Evolutionary conservation across 2,888 invertebrate genomes (phyloP).

Genomic region (Drosophila picticornis): DNA sequence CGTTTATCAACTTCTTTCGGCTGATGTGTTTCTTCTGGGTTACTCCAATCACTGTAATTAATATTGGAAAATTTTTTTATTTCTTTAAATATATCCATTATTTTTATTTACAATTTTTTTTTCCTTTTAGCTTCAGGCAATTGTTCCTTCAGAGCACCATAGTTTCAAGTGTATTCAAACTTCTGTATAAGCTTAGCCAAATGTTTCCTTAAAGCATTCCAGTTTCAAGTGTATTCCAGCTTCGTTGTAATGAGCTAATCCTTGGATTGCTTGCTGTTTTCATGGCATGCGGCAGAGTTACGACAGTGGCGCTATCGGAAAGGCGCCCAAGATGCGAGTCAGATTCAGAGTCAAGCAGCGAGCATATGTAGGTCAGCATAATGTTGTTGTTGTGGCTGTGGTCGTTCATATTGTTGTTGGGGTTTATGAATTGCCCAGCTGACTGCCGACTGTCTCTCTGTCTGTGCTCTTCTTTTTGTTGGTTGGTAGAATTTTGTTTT

Average conservation of each 20-base stretch:
- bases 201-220: not conserved
- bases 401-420: conserved; percentile 31
- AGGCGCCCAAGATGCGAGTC: conserved; percentile 53
- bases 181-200: not conserved
- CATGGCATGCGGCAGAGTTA: conserved; percentile 34
- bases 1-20: not conserved
- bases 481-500: conserved; percentile 70
- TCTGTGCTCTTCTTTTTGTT: conserved; percentile 23
- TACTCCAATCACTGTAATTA: not conserved
- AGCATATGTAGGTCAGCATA: conserved; percentile 74
- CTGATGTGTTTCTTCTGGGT: not conserved
- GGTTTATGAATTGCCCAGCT: conserved; percentile 76
- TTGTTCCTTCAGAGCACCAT: not conserved
- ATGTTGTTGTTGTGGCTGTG: conserved; percentile 6
- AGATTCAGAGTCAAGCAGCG: conserved; percentile 65
- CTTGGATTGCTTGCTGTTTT: conserved; percentile 22
- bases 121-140: not conserved
- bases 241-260: conserved; percentile 12
- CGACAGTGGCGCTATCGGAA: conserved; percentile 40
- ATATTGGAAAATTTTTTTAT: not conserved
- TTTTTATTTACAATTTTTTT: not conserved
- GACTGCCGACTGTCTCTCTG: conserved; percentile 42
- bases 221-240: conserved; percentile 20
- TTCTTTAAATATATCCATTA: not conserved
- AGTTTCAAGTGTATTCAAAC: not conserved